Percentiles rank a stretch among this genome's conserved stretches.
Conservation (phyloP, 2,113 vertebrate species). For the Leptobrachium leishanense region DNA sequence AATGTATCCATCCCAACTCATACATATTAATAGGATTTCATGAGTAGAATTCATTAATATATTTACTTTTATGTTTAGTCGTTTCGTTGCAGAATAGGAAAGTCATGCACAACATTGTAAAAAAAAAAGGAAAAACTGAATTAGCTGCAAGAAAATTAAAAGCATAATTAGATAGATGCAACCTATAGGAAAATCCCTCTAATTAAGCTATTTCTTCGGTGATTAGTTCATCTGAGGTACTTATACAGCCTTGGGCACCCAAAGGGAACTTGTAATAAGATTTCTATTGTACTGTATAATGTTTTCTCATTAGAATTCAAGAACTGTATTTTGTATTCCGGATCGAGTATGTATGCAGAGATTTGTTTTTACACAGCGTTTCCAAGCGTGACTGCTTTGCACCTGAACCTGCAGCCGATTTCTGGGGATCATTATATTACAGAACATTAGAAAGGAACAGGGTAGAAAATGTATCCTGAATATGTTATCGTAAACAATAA, state of each 20-base stretch:
- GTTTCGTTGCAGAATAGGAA: no score
- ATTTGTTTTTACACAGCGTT: background rate
- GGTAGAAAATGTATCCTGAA: no score
- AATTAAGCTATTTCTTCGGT: background rate
- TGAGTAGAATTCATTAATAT: no score
- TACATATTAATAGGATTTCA: no score
- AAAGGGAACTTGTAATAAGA: background rate
- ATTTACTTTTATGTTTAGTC: no score
- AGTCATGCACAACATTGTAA: no score
- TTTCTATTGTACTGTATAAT: background rate
- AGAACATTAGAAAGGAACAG: no score
- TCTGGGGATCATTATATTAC: no score
- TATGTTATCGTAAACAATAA: no score
- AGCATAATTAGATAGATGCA: background rate
- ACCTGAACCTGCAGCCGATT: background rate
- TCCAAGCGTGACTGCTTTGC: background rate
- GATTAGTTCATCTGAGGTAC: background rate
- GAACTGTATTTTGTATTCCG: slow-evolving; percentile 7
- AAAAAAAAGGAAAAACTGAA: background rate
- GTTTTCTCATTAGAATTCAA: background rate
- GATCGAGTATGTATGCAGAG: background rate
- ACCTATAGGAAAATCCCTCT: background rate
- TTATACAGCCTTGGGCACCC: background rate
- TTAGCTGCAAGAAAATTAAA: no score
- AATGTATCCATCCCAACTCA: no score